Evolutionary conservation across 2,888 invertebrate species (phyloP).

Genomic region (Drosophila quinaria): DNA sequence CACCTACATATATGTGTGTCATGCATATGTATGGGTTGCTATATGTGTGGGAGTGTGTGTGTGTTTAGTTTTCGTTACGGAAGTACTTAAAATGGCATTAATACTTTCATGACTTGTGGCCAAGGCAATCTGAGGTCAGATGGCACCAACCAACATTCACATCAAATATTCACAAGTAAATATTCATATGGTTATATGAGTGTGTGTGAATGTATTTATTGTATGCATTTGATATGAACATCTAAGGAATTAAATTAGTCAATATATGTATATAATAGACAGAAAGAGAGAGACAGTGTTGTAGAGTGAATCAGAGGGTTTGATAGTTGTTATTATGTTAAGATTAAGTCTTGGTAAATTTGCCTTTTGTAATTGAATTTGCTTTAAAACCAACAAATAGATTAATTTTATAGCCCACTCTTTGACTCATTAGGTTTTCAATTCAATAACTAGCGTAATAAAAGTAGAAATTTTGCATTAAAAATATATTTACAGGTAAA

Average conservation of each 20-base stretch:
- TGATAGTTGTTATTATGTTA: conserved; percentile 7
- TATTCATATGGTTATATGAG: conserved; percentile 30
- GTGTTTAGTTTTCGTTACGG: conserved; percentile 71
- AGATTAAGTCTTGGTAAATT: conserved; percentile 13
- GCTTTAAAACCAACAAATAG: neutral
- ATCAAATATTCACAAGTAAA: conserved; percentile 67
- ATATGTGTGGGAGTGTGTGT: conserved; percentile 13
- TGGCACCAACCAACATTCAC: conserved; percentile 60
- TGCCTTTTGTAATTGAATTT: conserved; percentile 33
- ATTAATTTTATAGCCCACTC: neutral
- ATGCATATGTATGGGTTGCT: conserved; percentile 25
- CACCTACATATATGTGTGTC: conserved; percentile 14
- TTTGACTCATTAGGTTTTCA: neutral
- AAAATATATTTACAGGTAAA: no score
- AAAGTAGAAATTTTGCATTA: no score
- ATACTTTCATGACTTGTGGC: conserved; percentile 78
- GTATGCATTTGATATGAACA: conserved; percentile 39
- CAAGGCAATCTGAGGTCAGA: conserved; percentile 75
- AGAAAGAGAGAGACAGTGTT: neutral
- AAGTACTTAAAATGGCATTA: conserved; percentile 78
- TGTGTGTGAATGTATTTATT: conserved; percentile 38
- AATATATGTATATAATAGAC: neutral
- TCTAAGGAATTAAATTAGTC: conserved; percentile 39
- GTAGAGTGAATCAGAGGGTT: neutral
- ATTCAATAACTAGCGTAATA: neutral